Base-by-base conservation (phyloP, 2,888 invertebrate genomes). In the Carabus problematicus region DNA sequence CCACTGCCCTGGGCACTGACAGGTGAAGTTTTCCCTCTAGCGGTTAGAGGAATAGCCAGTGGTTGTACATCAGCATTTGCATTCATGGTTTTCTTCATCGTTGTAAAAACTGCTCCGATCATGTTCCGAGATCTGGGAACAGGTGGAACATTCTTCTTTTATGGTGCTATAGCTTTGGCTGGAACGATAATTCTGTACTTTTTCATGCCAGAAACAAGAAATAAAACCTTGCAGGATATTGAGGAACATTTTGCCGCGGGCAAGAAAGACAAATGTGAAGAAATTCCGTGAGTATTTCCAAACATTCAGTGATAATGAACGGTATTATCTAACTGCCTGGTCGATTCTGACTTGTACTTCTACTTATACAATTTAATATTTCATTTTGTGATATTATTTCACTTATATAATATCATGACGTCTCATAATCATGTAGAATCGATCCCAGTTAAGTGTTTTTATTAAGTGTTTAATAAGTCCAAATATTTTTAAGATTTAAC, bases 1-100 rank as follows among this genome's bases (percentile, higher is more conserved):
- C 89, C 91, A 0, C 76, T 92, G 60, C 91, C 91, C 0, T 92
- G 91, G 88, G 87, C 90, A 40, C 87, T 92, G 86, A 88, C 89
- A 72, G 91, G 91, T 0, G 92, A 92, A 79, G 82, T 92, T 0
- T 91, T 91, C 75, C 87, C 90, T 0, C 84, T 85, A 0, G 84
- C 83, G 68, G 84, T 85, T 0, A 82, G 89, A 29, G 90, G 89
- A 0, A 76, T 89, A 0, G 90, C 90, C 0, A 87, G 89, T 0
- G 89, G 90, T 0, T 81, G 89, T 6, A 86, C 87, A 62, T 85
- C 88, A 3, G 86, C 87, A 11, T 85, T 87, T 29, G 86, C 87
- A 0, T 90, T 89, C 75, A 75, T 85, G 3, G 83, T 87, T 2
- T 87, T 88, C 72, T 91, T 91, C 75, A 70, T 84, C 1, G 87